phyloP scores from a whole-genome alignment of 2,113 vertebrate species.

The Leptocoma aspasia region DNA sequence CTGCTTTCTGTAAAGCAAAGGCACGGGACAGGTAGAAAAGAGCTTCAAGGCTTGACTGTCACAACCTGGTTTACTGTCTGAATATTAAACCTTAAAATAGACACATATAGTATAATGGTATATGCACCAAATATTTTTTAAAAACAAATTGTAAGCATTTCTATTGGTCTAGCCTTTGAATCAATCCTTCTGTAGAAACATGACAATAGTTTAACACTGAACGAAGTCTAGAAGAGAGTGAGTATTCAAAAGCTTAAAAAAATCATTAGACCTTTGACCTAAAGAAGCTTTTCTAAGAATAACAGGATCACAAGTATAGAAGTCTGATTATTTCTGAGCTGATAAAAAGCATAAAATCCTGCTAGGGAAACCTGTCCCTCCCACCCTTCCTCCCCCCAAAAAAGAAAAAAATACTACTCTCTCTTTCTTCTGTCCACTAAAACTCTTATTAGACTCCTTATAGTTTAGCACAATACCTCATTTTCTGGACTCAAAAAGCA shows the following conservation, averaged over 20 bases:
- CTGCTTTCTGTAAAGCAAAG: not conserved
- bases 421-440: not conserved
- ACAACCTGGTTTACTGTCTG: not conserved
- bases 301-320: not conserved
- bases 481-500: not conserved
- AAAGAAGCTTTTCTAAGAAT: not conserved
- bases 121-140: not conserved
- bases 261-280: not conserved
- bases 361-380: not conserved
- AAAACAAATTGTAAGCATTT: not conserved
- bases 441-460: not conserved
- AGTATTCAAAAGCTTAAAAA: not conserved
- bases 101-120: not conserved
- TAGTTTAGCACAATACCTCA: not conserved
- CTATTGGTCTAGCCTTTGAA: not conserved
- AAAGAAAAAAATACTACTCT: not conserved
- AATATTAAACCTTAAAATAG: not conserved
- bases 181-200: not conserved
- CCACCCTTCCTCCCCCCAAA: accelerated
- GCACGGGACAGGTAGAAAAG: not conserved
- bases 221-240: not conserved
- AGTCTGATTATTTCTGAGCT: not conserved
- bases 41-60: not conserved
- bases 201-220: not conserved
- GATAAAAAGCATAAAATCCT: not conserved